phyloP scores from a whole-genome alignment of 35 echinoderm and acorn worm genomes.

The Chiridota heheva region DNA sequence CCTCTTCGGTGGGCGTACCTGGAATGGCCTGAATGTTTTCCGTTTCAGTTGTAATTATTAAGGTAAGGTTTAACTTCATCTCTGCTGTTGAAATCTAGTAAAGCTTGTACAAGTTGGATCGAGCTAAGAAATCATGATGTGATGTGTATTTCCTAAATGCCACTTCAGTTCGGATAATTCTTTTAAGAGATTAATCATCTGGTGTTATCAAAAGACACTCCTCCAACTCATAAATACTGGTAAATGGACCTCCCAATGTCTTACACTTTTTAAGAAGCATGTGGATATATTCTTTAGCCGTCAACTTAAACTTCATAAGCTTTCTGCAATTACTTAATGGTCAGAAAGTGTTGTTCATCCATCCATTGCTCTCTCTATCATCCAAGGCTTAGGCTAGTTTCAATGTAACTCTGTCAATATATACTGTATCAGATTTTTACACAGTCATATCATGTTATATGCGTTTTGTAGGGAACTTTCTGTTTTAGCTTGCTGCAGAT shows the following conservation, averaged over 20 bases:
- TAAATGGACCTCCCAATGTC: conserved; percentile 15
- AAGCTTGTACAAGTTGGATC: conserved; percentile 13
- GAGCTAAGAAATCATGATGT: not conserved
- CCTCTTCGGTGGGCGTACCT: conserved; percentile 14
- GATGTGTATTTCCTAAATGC: not conserved
- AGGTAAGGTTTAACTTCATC: conserved; percentile 3
- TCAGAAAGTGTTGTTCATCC: conserved; percentile 7
- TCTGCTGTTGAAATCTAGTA: conserved; percentile 26
- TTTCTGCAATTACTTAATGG: conserved; percentile 4
- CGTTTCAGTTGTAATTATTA: conserved; percentile 15
- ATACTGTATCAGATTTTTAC: not conserved
- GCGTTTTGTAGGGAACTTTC: conserved; percentile 8
- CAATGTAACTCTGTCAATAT: not conserved
- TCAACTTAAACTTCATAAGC: not conserved
- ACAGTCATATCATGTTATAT: conserved; percentile 5
- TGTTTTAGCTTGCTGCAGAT: conserved; percentile 4
- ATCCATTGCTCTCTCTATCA: not conserved
- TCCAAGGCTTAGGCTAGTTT: not conserved
- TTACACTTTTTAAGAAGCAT: too few relatives aligned
- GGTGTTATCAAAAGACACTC: not conserved
- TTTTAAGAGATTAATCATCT: conserved; percentile 1
- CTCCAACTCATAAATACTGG: conserved; percentile 5
- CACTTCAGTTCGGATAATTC: not conserved
- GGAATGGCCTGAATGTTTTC: not conserved
- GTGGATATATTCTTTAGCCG: not conserved